Conservation (phyloP, 2,113 vertebrate genomes). For the Megaceryle torquata region DNA sequence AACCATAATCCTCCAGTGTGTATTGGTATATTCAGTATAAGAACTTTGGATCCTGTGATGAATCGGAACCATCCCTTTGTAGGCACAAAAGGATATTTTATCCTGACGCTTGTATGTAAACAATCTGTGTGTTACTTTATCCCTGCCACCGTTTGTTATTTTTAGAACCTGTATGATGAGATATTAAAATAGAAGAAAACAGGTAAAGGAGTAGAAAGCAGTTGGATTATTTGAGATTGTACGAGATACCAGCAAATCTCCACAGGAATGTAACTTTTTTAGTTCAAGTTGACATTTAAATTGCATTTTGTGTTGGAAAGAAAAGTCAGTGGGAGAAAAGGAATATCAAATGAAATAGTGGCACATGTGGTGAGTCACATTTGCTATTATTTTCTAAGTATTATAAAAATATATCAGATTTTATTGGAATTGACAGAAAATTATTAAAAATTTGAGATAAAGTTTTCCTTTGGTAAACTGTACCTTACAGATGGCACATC, state of each 20-base stretch:
- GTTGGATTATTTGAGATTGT: not conserved
- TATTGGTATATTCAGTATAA: not conserved
- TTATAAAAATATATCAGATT: slow-evolving; percentile 41
- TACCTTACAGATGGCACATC: slow-evolving; percentile 62
- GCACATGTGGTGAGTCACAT: slow-evolving; percentile 55
- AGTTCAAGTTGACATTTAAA: slow-evolving; percentile 59
- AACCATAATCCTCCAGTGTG: not conserved
- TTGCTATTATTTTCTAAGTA: slow-evolving; percentile 58
- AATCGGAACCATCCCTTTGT: not conserved
- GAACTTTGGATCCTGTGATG: not conserved
- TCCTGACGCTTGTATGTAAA: not conserved
- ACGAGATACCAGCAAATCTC: not conserved
- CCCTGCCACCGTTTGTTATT: not conserved
- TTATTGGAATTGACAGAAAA: slow-evolving; percentile 65
- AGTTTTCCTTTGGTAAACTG: slow-evolving; percentile 28
- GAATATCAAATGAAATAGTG: slow-evolving; percentile 57
- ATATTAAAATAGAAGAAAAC: not conserved
- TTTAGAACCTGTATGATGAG: not conserved
- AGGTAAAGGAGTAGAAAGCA: not conserved
- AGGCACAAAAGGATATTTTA: not conserved
- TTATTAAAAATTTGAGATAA: slow-evolving; percentile 49
- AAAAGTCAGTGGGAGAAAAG: slow-evolving; percentile 61
- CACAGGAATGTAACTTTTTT: slow-evolving; percentile 21
- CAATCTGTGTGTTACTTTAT: not conserved
- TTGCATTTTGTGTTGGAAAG: slow-evolving; percentile 49